These are phyloP conservation scores for Apis florea DNA, from an alignment of 1,140 invertebrate species.

Conservation along the genomic window DNA sequence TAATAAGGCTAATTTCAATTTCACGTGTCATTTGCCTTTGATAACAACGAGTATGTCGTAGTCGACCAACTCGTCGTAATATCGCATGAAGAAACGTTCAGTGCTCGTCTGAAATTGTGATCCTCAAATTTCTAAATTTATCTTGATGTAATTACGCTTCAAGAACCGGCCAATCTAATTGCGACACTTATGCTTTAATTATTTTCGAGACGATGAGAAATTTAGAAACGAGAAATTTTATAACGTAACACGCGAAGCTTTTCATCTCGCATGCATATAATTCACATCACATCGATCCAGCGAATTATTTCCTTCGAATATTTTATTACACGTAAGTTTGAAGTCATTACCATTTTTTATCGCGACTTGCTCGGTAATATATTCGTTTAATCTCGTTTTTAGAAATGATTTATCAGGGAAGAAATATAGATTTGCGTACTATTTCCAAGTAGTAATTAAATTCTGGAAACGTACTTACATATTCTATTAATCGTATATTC, in stretches of 20 bases:
- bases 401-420: background rate
- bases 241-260: background rate
- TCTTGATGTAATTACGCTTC: background rate
- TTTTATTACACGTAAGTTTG: background rate
- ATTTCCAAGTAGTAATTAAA: too few species aligned
- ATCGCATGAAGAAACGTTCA: constrained; percentile 15
- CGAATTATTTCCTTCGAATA: background rate
- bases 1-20: constrained; percentile 22
- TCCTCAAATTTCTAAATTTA: background rate
- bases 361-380: background rate
- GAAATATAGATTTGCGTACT: background rate
- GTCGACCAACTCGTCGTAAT: background rate
- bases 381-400: too few species aligned
- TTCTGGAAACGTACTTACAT: background rate
- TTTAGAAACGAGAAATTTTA: background rate
- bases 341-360: background rate
- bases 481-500: background rate
- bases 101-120: background rate
- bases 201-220: background rate
- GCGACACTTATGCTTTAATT: background rate
- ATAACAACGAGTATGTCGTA: constrained; percentile 18
- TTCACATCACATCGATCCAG: background rate
- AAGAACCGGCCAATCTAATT: background rate
- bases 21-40: constrained; percentile 30
- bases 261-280: too few species aligned